Evolutionary conservation across 2,113 vertebrate genomes (phyloP), one percentile per base, ranked within the genome.

Genomic region (Cardinalis cardinalis): DNA sequence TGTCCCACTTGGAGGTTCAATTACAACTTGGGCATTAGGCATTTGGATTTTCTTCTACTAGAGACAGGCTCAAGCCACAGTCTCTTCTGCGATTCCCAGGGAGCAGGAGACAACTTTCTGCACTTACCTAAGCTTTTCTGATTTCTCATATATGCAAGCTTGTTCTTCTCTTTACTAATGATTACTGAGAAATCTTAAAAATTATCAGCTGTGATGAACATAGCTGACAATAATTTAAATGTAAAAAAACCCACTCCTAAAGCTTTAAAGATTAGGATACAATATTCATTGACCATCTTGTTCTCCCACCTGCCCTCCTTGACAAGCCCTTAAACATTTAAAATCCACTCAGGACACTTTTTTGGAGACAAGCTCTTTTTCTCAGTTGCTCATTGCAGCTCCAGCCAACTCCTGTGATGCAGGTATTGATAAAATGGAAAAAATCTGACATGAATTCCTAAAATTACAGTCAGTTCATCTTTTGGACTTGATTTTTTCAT

Each of bases 221-320:
- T 13, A 23, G 19, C 11, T 49, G 26, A 69, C 11, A 82, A 36
- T 40, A 84, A 72, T 40, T 61, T 46, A 52, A 79, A n/a, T 34
- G 3, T 14, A 65, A 72, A 66, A 51, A 53, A 3, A 0, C 9
- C 9, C 31, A 60, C 2, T 9, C 4, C 21, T 19, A 59, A 41
- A 88, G 28, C 24, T n/a, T 76, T 61, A 66, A 86, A 63, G 16
- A 43, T 51, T 21, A 76, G 32, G 7, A 58, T 70, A 66, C 23
- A 36, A 80, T 38, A 69, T 53, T 79, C 4, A 44, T 17, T 53
- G 29, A 25, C 24, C 17, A 7, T 15, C 64, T 53, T 36, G 4
- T 32, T 92, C 32, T 86, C 43, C 16, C 18, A 46, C 3, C 11
- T 70, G 20, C 10, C 28, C 26, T 73, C 29, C 75, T 59, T 69